phyloP scores from a whole-genome alignment of 1,140 invertebrate genomes.

The Myzus persicae region DNA sequence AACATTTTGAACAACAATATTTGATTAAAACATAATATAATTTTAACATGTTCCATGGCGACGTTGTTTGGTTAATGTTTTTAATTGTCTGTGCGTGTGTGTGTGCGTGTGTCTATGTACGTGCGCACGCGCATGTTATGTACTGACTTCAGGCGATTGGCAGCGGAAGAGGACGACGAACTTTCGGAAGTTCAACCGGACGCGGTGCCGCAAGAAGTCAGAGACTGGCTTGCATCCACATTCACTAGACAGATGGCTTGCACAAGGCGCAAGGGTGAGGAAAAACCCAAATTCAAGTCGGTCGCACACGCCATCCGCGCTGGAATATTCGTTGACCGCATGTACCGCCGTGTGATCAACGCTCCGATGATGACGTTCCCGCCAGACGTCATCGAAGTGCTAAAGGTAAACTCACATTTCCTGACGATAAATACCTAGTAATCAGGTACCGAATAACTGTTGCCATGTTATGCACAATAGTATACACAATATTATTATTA shows the following conservation, averaged over 20 bases:
- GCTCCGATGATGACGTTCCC: slow-evolving; percentile 89
- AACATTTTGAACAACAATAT: neutral
- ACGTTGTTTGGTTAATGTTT: neutral
- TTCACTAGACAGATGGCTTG: slow-evolving; percentile 90
- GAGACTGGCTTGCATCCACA: slow-evolving; percentile 97
- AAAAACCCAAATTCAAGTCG: slow-evolving; percentile 88
- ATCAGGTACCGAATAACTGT: neutral
- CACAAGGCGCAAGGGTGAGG: slow-evolving; percentile 76
- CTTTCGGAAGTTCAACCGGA: slow-evolving; percentile 94
- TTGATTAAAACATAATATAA: neutral
- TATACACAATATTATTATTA: neutral
- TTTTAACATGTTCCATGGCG: neutral
- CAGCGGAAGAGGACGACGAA: slow-evolving; percentile 91
- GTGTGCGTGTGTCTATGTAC: neutral
- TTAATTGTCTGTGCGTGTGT: slow-evolving; percentile 1
- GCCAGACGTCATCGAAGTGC: slow-evolving; percentile 81
- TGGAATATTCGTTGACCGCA: slow-evolving; percentile 96
- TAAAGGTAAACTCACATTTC: slow-evolving; percentile 77
- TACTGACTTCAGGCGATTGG: slow-evolving; percentile 67
- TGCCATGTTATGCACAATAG: no score
- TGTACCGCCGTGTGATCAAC: slow-evolving; percentile 88
- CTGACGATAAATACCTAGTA: neutral
- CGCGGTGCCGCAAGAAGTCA: slow-evolving; percentile 92
- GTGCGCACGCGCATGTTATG: neutral
- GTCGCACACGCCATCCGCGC: slow-evolving; percentile 97